Evolutionary conservation across 1,140 invertebrate species (phyloP).

Genomic region (Leptinotarsa undecemlineata): DNA sequence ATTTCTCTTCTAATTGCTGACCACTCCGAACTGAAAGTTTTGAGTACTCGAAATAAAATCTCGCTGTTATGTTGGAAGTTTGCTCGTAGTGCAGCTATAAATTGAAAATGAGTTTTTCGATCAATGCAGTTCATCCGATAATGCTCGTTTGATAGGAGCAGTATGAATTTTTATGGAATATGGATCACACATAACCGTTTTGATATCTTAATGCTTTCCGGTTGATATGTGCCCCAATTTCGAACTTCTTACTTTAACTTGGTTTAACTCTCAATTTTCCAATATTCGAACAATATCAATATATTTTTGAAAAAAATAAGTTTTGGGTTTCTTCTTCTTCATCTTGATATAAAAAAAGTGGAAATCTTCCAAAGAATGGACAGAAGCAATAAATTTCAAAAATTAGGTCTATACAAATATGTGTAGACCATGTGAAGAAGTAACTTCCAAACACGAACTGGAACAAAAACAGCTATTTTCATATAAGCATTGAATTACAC

Average conservation of each 20-base stretch:
- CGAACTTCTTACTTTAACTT: not conserved
- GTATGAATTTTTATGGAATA: not conserved
- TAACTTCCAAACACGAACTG: too few relatives aligned
- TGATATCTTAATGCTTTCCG: not conserved
- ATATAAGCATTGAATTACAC: too few relatives aligned
- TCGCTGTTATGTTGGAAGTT: constrained; percentile 1
- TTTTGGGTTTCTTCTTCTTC: too few relatives aligned
- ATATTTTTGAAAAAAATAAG: too few relatives aligned
- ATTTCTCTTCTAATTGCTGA: constrained; percentile 6
- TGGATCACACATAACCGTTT: not conserved
- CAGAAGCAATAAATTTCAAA: too few relatives aligned
- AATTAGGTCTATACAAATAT: too few relatives aligned
- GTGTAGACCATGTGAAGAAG: too few relatives aligned
- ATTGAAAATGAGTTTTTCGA: not conserved
- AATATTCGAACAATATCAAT: too few relatives aligned
- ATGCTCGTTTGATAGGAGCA: not conserved
- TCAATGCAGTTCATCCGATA: not conserved
- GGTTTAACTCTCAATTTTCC: too few relatives aligned
- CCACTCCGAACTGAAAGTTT: constrained; percentile 1
- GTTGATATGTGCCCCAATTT: not conserved
- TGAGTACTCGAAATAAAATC: not conserved
- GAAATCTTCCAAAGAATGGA: too few relatives aligned
- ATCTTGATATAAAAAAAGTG: too few relatives aligned
- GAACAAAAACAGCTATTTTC: too few relatives aligned
- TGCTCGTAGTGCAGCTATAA: constrained; percentile 2